Evolutionary conservation across 2,888 invertebrate genomes (phyloP), one percentile per base, ranked within the genome.

Genomic region (Dexiosoma caninum): DNA sequence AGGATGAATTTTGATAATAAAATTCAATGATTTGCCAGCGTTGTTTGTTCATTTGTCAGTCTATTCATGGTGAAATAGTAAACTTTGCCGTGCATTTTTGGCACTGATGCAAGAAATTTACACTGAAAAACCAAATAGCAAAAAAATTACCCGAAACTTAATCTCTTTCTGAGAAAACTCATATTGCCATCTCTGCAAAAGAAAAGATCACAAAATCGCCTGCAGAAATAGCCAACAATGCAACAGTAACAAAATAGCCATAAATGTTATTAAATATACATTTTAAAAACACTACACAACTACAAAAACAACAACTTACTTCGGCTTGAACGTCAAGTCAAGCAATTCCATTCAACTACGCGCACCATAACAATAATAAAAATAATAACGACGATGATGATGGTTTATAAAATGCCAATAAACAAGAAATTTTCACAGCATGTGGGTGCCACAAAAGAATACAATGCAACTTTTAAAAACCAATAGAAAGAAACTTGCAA

Each of bases 391-490:
- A 55, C 42, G 35, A 44, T 72, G 53, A 51, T 67, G 67, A 60
- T 70, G 70, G 77, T 64, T 77, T 77, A 64, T 77, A 77, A 77
- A 77, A 77, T 78, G 77, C 77, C 74, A 79, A 74, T 74, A 78
- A 72, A 67, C 62, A 71, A 76, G 77, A 49, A 81, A 77, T 81
- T 81, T 81, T 77, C 77, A 77, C 77, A 77, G 77, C 81, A 77
- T 81, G 81, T 81, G 81, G 81, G 81, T 81, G 81, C 77, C 59
- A 49, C 42, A 64, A 71, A 64, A 16, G 23, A 23, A 40, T 27
- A 37, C 16, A 40, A 74, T 37, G 44, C 57, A 35, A 55, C 9
- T 2, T 44, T 23, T 6, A 14, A 21, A 53, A 10, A 51, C 14
- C 35, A 67, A 30, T 32, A 10, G 27, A 27, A 6, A 27, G 27